phyloP scores from a whole-genome alignment of 2,113 vertebrate species.

The Charina bottae region DNA sequence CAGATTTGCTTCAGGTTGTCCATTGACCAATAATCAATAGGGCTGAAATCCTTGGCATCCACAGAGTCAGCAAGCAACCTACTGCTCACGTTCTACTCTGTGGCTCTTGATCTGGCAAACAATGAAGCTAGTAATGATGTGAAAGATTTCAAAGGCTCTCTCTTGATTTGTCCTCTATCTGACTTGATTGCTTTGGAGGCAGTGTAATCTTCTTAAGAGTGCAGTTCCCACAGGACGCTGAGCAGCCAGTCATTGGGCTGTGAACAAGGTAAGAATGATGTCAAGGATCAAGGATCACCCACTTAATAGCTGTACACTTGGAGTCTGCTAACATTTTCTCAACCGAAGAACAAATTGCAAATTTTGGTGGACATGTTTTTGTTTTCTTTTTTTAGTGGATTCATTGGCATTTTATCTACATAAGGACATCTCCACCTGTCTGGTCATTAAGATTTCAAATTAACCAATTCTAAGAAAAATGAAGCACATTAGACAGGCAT shows the following conservation, averaged over 20 bases:
- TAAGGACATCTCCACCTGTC: slow-evolving; percentile 53
- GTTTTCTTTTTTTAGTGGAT: slow-evolving; percentile 23
- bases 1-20: slow-evolving; percentile 69
- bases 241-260: slow-evolving; percentile 57
- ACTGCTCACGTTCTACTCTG: slow-evolving; percentile 77
- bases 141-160: slow-evolving; percentile 80
- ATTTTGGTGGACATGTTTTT: slow-evolving; percentile 38
- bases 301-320: slow-evolving; percentile 68
- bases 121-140: slow-evolving; percentile 82
- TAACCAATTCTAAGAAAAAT: slow-evolving; percentile 20
- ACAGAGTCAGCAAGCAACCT: slow-evolving; percentile 68
- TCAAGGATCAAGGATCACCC: slow-evolving; percentile 75
- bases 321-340: slow-evolving; percentile 52
- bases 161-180: slow-evolving; percentile 72
- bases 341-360: slow-evolving; percentile 55
- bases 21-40: slow-evolving; percentile 71
- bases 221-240: slow-evolving; percentile 71
- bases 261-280: slow-evolving; percentile 56
- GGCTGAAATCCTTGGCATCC: slow-evolving; percentile 70
- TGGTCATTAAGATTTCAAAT: slow-evolving; percentile 51
- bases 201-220: slow-evolving; percentile 78
- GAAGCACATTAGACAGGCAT: slow-evolving; percentile 17
- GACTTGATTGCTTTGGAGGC: slow-evolving; percentile 82
- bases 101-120: slow-evolving; percentile 86
- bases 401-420: neutral